phyloP scores from a whole-genome alignment of 1,140 invertebrate species.

The Drosophila melanogaster region Release_6_plus_ISO1_MT NC_004354.4:15975001-15975500 shows the following conservation, averaged over 20 bases:
- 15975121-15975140: constrained; percentile 61
- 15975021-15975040: no score
- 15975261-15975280: constrained; percentile 67
- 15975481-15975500: constrained; percentile 62
- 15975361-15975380: constrained; percentile 74
- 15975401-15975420: constrained; percentile 20
- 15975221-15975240: constrained; percentile 82
- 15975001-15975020: neutral
- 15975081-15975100: constrained; percentile 46
- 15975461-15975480: constrained; percentile 59
- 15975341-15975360: constrained; percentile 80
- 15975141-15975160: constrained; percentile 79
- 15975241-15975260: constrained; percentile 61
- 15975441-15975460: constrained; percentile 37
- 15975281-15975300: constrained; percentile 77
- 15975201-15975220: constrained; percentile 71
- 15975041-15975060: constrained; percentile 1
- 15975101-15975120: constrained; percentile 74
- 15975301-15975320: constrained; percentile 80
- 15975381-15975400: constrained; percentile 68
- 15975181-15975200: constrained; percentile 22
- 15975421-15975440: neutral
- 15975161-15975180: constrained; percentile 72
- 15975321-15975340: constrained; percentile 81
- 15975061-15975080: constrained; percentile 30